Conservation (phyloP, 2,797 vertebrate genomes). For the Prunella strophiata region DNA sequence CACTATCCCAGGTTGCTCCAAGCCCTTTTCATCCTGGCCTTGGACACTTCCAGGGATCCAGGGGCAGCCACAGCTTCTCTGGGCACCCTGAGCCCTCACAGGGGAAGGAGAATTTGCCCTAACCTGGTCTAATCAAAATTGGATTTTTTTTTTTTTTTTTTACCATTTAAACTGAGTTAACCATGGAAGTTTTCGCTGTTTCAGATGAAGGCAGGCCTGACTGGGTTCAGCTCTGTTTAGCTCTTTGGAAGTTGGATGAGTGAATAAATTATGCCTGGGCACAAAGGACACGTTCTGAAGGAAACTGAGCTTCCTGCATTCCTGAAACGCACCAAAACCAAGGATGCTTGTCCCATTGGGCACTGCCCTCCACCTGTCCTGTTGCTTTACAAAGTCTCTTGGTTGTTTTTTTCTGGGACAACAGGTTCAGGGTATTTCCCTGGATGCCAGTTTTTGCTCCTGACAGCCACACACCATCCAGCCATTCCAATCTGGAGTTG, state of each 20-base stretch:
- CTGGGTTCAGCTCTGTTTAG: neutral
- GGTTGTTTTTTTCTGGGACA: neutral
- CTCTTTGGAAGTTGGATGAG: neutral
- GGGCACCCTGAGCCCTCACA: neutral
- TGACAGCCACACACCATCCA: accelerated
- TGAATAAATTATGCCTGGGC: neutral
- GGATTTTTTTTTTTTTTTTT: neutral
- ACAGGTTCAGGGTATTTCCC: neutral
- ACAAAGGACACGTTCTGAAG: neutral
- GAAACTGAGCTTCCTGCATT: neutral
- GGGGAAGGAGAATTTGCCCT: neutral
- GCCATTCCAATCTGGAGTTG: neutral
- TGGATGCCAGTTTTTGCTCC: neutral
- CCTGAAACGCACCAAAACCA: neutral
- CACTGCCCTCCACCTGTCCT: neutral
- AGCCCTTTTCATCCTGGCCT: accelerated
- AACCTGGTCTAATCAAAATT: neutral
- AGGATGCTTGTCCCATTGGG: neutral
- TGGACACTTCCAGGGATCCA: neutral
- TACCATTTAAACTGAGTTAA: neutral
- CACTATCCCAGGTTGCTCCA: accelerated
- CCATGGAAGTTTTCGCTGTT: neutral
- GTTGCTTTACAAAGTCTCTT: neutral
- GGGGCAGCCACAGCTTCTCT: neutral
- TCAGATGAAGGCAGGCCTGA: neutral